Evolutionary conservation across 2,113 vertebrate genomes (phyloP).

Genomic region (Arothron firmamentum): DNA sequence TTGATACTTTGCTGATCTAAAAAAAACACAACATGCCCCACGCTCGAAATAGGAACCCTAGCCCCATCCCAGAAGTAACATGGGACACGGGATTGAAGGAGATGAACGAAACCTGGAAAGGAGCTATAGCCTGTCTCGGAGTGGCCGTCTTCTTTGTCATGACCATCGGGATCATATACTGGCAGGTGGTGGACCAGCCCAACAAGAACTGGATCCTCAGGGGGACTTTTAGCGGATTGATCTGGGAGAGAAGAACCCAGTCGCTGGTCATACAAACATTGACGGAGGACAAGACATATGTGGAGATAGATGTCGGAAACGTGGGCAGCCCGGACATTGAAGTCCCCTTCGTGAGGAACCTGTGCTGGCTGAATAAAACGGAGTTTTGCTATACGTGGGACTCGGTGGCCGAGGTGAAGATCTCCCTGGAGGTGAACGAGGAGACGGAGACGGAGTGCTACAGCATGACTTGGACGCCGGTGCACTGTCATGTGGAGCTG

Average conservation of each 20-base stretch:
- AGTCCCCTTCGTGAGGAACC: slow-evolving; percentile 81
- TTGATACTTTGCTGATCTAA: slow-evolving; percentile 57
- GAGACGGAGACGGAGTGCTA: slow-evolving; percentile 82
- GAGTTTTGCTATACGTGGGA: slow-evolving; percentile 91
- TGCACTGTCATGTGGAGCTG: slow-evolving; percentile 80
- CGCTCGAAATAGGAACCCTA: slow-evolving; percentile 78
- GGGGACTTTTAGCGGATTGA: slow-evolving; percentile 79
- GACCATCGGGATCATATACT: slow-evolving; percentile 93
- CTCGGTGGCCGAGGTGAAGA: slow-evolving; percentile 79
- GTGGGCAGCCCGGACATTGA: slow-evolving; percentile 75
- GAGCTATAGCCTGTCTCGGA: slow-evolving; percentile 84
- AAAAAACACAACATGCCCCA: slow-evolving; percentile 78
- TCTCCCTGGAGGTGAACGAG: slow-evolving; percentile 74
- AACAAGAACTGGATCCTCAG: slow-evolving; percentile 89
- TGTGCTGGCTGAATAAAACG: slow-evolving; percentile 84
- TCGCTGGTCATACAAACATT: slow-evolving; percentile 82
- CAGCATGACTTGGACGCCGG: slow-evolving; percentile 79
- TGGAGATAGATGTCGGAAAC: slow-evolving; percentile 78
- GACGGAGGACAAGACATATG: slow-evolving; percentile 75
- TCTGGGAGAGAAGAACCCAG: slow-evolving; percentile 84
- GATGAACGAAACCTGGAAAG: slow-evolving; percentile 94
- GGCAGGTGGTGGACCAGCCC: slow-evolving; percentile 90
- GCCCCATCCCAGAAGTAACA: slow-evolving; percentile 78
- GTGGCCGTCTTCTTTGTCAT: slow-evolving; percentile 88
- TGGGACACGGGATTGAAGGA: slow-evolving; percentile 83